These are phyloP conservation scores for Hyperoplus lanceolatus DNA, from an alignment of 2,797 vertebrate species.

Conservation along the genomic window DNA sequence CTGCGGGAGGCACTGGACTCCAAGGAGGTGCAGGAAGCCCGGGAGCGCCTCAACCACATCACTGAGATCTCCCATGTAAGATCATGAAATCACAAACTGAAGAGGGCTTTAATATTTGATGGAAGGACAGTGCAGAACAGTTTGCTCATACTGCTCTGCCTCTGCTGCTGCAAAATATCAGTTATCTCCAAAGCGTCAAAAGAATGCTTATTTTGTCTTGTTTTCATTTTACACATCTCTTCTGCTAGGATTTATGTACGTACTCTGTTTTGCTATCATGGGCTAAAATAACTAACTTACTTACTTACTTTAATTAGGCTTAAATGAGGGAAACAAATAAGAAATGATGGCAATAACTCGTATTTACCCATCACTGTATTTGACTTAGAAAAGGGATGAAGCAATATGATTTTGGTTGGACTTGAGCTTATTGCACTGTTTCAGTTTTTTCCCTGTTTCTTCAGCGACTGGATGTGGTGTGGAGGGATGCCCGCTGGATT, in stretches of 20 bases:
- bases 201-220: not conserved
- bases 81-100: not conserved
- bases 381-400: not conserved
- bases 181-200: not conserved
- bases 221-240: not conserved
- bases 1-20: constrained; percentile 84
- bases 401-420: not conserved
- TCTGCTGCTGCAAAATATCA: not conserved
- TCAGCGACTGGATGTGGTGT: constrained; percentile 81
- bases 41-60: constrained; percentile 78
- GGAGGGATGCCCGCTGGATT: constrained; percentile 86
- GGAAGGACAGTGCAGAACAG: not conserved
- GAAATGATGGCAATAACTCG: not conserved
- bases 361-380: not conserved
- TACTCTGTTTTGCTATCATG: too few species aligned
- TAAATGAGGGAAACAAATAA: constrained; percentile 18
- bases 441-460: constrained; percentile 8
- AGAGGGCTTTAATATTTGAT: not conserved
- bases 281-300: too few species aligned
- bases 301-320: not conserved
- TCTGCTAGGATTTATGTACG: constrained; percentile 5
- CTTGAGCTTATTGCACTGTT: not conserved
- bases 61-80: constrained; percentile 79
- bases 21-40: constrained; percentile 83
- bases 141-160: not conserved